These are phyloP conservation scores for Numenius phaeopus DNA, from an alignment of 2,797 vertebrate species.

Conservation along the genomic window DNA sequence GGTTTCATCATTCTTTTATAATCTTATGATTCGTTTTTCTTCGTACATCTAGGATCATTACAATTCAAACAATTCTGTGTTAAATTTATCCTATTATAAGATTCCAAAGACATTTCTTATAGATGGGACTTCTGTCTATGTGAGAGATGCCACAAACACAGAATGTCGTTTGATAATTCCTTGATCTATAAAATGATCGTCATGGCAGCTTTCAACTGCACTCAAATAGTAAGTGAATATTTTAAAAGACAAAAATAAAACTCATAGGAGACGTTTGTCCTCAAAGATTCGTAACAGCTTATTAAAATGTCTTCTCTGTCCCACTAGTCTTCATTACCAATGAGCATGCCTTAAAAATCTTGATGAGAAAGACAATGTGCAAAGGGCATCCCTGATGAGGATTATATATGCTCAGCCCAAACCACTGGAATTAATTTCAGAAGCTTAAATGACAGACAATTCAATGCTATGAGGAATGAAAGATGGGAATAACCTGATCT, in stretches of 20 bases:
- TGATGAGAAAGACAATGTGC: conserved; percentile 5
- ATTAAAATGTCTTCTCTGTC: neutral
- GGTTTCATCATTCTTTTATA: neutral
- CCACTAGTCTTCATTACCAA: neutral
- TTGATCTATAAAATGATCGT: neutral
- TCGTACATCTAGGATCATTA: neutral
- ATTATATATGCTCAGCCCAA: neutral
- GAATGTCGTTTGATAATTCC: neutral
- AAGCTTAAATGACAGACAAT: conserved; percentile 2
- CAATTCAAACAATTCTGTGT: neutral
- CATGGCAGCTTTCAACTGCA: neutral
- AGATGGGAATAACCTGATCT: neutral
- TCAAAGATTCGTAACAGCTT: neutral
- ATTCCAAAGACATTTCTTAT: neutral
- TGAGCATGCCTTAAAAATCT: neutral
- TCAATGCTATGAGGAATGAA: neutral
- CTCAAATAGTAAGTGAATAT: neutral
- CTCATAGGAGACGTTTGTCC: neutral
- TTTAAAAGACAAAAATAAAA: neutral
- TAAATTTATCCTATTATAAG: neutral
- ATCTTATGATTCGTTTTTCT: neutral
- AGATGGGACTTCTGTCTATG: neutral
- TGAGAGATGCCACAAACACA: neutral
- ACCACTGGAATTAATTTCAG: neutral
- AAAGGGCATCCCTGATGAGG: neutral